Evolutionary conservation across 2,888 invertebrate genomes (phyloP), one percentile per base, ranked within the genome.

Genomic region (Melanchra persicariae): DNA sequence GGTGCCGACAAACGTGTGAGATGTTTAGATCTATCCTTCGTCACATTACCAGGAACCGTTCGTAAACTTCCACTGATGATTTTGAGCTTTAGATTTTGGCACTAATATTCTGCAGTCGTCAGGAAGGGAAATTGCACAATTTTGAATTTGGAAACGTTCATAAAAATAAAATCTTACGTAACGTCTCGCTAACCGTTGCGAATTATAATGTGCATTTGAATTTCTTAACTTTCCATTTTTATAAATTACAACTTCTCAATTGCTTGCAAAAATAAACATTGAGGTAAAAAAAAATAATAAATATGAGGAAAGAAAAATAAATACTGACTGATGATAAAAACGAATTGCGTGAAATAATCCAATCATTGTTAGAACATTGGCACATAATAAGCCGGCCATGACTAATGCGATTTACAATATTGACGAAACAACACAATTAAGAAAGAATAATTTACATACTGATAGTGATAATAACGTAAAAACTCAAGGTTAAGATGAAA

Each of bases 151-250:
- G 2, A 45, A 30, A 19, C 5, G 0, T 30, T 7, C 0, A 34
- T 22, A 59, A 55, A 57, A 54, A 43, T 43, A 49, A 72, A 34
- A 22, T 2, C 6, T 62, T 67, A 34, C 45, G 17, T 64, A 77
- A 58, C 47, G 40, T 12, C 12, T 34, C 22, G 22, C 34, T 17
- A 49, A 65, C 47, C 43, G 45, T 64, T 76, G 70, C 43, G 43
- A 52, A 61, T 34, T 47, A 30, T 40, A 37, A 61, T 52, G 43
- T 40, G 12, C 24, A 60, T 81, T 76, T 26, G 19, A 69, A 64
- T 64, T 37, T n/a, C 30, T 61, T 45, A 64, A 81, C 64, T 81
- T 77, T 78, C 70, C 54, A 65, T 77, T 77, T 65, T 54, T 52
- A 51, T 30, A 40, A 45, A 60, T 67, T 19, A 47, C 43, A 9